These are phyloP conservation scores for Anableps anableps DNA, from an alignment of 2,797 vertebrate species.

Conservation along the genomic window DNA sequence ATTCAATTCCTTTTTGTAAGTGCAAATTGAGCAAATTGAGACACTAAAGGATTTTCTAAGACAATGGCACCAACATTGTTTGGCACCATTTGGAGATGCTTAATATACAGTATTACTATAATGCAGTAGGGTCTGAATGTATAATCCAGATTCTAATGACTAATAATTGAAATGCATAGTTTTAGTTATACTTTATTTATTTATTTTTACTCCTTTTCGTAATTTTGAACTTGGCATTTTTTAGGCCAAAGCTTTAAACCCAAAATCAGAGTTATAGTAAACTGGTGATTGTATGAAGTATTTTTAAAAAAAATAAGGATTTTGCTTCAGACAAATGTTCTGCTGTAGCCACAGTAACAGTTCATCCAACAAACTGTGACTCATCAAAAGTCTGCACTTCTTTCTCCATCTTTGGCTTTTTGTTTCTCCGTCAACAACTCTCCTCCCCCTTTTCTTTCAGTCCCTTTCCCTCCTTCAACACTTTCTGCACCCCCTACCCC, in stretches of 20 bases:
- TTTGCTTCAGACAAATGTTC: neutral
- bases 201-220: neutral
- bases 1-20: neutral
- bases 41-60: neutral
- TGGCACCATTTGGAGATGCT: neutral
- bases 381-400: slow-evolving; percentile 64
- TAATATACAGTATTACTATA: no score
- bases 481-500: slow-evolving; percentile 28
- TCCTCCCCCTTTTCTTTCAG: slow-evolving; percentile 34
- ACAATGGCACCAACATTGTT: neutral
- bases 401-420: slow-evolving; percentile 30
- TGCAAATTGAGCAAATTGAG: neutral
- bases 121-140: no score
- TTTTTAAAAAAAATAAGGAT: neutral
- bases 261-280: neutral
- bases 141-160: neutral
- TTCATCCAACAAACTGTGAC: slow-evolving; percentile 60
- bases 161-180: neutral
- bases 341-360: slow-evolving; percentile 31
- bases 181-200: neutral
- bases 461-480: slow-evolving; percentile 20
- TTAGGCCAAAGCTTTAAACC: neutral
- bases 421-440: slow-evolving; percentile 37
- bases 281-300: neutral
- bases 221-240: neutral